Base-by-base conservation (phyloP, 1,140 invertebrate genomes). In the Drosophila melanica region DNA sequence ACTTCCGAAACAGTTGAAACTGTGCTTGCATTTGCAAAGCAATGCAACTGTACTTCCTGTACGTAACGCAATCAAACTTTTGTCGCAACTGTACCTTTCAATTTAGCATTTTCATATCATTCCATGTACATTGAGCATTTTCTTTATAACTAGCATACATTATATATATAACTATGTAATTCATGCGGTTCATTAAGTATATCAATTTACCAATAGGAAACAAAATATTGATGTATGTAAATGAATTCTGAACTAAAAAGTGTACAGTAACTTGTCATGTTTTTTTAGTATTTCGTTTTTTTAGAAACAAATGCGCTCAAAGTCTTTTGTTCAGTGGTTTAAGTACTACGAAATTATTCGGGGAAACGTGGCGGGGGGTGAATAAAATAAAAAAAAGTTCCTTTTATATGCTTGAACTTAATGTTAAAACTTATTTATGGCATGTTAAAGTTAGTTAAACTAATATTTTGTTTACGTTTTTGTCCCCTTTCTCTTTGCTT, bases 371-470 rank as follows among this genome's bases (percentile, higher is more conserved):
- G 12, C 3, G 8, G 1, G 8, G 3, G 18, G 33, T 8, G 14
- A 10, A 20, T 18, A 41, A 59, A 41, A 59, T 12, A 1, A 14
- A 14, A 33, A 37, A 41, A 7, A 58, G 58, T 27, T 45, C 18
- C 48, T 16, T 45, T 27, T 14, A 14, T n/a, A 35, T 30, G 57
- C 39, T 58, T 42, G 39, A 87, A 86, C 81, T 85, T 86, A 87
- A 87, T 67, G 57, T 64, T 65, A 59, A 63, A 86, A 87, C 82
- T 87, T 86, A 86, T 87, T 82, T 86, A 86, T 86, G 82, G 82
- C 82, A 86, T 86, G 82, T 86, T 86, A 87, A 86, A 86, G 82
- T 86, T 87, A 86, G 82, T 86, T 86, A 86, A 82, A 86, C 82
- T 86, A 87, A 81, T 78, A 75, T 79, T 84, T 79, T 72, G 18